These are phyloP conservation scores for Petrocephalus zakoni DNA, from an alignment of 2,113 vertebrate species.

Conservation along the genomic window DNA sequence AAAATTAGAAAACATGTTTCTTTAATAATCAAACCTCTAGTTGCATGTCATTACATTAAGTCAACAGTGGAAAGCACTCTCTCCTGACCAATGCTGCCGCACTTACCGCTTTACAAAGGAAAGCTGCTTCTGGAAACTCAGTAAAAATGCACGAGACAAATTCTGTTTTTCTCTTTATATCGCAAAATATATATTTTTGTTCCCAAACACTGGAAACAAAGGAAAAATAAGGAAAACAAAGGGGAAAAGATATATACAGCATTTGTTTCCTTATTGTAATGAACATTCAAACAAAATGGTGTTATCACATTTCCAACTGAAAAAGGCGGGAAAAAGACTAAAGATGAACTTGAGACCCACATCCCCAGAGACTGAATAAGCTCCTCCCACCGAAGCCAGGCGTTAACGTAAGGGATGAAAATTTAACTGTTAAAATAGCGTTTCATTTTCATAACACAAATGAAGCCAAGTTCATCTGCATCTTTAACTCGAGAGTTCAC, in stretches of 20 bases:
- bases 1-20: slow-evolving; percentile 70
- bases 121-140: slow-evolving; percentile 74
- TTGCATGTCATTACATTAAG: slow-evolving; percentile 70
- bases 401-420: slow-evolving; percentile 17
- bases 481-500: background rate
- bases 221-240: slow-evolving; percentile 25
- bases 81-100: slow-evolving; percentile 51
- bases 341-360: background rate
- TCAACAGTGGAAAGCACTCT: slow-evolving; percentile 60
- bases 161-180: slow-evolving; percentile 43
- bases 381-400: slow-evolving; percentile 20
- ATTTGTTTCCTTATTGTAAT: slow-evolving; percentile 61
- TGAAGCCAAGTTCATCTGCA: background rate
- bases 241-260: slow-evolving; percentile 67
- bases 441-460: background rate
- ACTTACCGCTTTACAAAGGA: slow-evolving; percentile 69
- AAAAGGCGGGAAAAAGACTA: slow-evolving; percentile 39
- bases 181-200: slow-evolving; percentile 67
- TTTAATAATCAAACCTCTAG: slow-evolving; percentile 75
- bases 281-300: slow-evolving; percentile 60
- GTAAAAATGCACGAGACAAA: slow-evolving; percentile 45
- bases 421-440: slow-evolving; percentile 13
- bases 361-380: background rate
- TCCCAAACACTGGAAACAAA: slow-evolving; percentile 34
- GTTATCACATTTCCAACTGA: slow-evolving; percentile 45